Evolutionary conservation across 1,140 invertebrate species (phyloP).

Genomic region (Drosophila nigromelanica): DNA sequence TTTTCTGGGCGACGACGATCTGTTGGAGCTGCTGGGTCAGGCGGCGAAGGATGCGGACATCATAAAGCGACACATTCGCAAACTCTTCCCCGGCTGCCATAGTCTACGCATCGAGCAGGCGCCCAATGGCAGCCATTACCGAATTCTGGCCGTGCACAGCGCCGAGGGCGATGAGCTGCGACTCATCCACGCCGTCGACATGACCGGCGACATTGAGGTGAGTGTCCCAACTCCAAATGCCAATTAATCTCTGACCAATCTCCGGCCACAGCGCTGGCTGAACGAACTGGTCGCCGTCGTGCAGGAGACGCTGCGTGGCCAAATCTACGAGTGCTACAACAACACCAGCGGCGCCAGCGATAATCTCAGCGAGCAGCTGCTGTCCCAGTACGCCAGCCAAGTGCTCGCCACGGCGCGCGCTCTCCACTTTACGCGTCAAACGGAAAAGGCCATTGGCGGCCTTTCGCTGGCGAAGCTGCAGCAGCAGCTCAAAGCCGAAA

Average conservation of each 20-base stretch:
- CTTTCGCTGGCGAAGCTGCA: slow-evolving; percentile 86
- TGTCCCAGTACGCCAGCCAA: slow-evolving; percentile 92
- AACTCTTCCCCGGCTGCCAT: slow-evolving; percentile 96
- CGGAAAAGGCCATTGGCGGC: slow-evolving; percentile 91
- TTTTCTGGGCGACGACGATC: slow-evolving; percentile 98
- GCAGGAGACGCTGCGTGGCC: slow-evolving; percentile 89
- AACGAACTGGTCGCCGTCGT: slow-evolving; percentile 92
- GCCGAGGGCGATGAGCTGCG: slow-evolving; percentile 93
- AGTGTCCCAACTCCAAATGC: neutral
- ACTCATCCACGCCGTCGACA: slow-evolving; percentile 90
- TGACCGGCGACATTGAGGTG: slow-evolving; percentile 93
- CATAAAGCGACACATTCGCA: slow-evolving; percentile 96
- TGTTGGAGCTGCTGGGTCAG: slow-evolving; percentile 96
- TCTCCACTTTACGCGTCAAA: slow-evolving; percentile 92
- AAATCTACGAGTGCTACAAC: slow-evolving; percentile 89
- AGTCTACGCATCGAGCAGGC: slow-evolving; percentile 87
- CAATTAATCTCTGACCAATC: neutral
- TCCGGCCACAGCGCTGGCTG: slow-evolving; percentile 88
- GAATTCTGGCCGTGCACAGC: slow-evolving; percentile 91
- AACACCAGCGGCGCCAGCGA: slow-evolving; percentile 60
- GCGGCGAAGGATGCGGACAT: slow-evolving; percentile 92
- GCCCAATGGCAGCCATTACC: slow-evolving; percentile 67
- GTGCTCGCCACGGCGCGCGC: slow-evolving; percentile 89
- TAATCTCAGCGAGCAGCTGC: slow-evolving; percentile 87
- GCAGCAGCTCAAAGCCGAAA: slow-evolving; percentile 83